Conservation (phyloP, 2,113 vertebrate species). For the Trematomus loennbergii region DNA sequence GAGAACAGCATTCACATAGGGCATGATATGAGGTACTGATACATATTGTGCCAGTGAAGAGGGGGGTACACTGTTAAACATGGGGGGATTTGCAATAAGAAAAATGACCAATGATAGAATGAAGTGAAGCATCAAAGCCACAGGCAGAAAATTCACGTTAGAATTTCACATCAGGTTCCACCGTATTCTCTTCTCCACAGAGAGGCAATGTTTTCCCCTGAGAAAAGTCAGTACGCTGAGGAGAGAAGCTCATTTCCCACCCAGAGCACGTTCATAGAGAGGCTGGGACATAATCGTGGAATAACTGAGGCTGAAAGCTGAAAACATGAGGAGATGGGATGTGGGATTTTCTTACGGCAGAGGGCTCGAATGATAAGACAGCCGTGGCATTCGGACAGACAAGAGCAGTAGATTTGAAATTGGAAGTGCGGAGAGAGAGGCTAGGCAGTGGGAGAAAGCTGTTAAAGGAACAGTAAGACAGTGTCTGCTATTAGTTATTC, state of each 20-base stretch:
- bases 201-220: slow-evolving; percentile 39
- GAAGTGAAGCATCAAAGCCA: slow-evolving; percentile 10
- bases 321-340: slow-evolving; percentile 58
- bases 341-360: slow-evolving; percentile 60
- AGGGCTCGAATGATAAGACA: slow-evolving; percentile 59
- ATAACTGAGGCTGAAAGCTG: slow-evolving; percentile 65
- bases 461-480: too few species aligned
- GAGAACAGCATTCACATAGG: too few species aligned
- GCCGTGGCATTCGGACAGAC: slow-evolving; percentile 41
- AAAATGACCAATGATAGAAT: not conserved
- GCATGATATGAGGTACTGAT: not conserved
- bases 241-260: slow-evolving; percentile 37
- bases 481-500: too few species aligned
- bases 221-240: slow-evolving; percentile 27
- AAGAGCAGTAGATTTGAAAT: slow-evolving; percentile 48
- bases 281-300: slow-evolving; percentile 60
- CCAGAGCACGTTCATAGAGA: slow-evolving; percentile 43
- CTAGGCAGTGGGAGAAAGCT: too few species aligned
- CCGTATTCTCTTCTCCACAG: slow-evolving; percentile 28
- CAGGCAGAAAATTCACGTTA: not conserved
- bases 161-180: slow-evolving; percentile 29
- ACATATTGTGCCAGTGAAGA: not conserved
- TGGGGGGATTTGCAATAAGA: too few species aligned
- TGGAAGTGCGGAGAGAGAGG: not conserved
- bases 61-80: too few species aligned